Evolutionary conservation across 2,113 vertebrate genomes (phyloP).

Genomic region (Otis tarda): DNA sequence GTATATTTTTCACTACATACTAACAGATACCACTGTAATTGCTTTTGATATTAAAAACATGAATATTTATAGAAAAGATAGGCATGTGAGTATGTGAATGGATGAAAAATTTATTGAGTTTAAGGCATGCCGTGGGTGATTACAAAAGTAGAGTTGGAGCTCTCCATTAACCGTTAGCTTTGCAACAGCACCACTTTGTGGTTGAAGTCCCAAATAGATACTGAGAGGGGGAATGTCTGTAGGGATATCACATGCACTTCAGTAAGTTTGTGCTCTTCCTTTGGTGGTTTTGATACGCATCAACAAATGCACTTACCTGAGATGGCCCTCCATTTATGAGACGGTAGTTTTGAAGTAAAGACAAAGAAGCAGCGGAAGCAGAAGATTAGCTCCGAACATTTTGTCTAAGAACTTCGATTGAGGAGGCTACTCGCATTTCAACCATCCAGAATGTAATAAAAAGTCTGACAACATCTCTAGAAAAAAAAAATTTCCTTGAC

Average conservation of each 20-base stretch:
- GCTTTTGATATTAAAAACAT: not conserved
- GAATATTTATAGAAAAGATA: slow-evolving; percentile 13
- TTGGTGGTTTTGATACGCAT: not conserved
- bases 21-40: not conserved
- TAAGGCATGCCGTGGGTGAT: not conserved
- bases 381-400: not conserved
- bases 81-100: not conserved
- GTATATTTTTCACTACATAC: not conserved
- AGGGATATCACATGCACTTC: not conserved
- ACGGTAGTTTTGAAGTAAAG: not conserved
- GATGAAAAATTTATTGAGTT: not conserved
- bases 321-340: not conserved
- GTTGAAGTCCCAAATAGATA: slow-evolving; percentile 64
- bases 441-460: not conserved
- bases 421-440: not conserved
- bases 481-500: not conserved
- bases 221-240: not conserved
- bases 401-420: not conserved
- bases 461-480: not conserved
- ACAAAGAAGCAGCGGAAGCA: not conserved
- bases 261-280: not conserved
- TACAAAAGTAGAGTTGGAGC: not conserved
- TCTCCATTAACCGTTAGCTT: slow-evolving; percentile 56
- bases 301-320: not conserved
- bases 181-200: slow-evolving; percentile 82